Conservation (phyloP, 2,888 invertebrate genomes). For the Halocaridina rubra region DNA sequence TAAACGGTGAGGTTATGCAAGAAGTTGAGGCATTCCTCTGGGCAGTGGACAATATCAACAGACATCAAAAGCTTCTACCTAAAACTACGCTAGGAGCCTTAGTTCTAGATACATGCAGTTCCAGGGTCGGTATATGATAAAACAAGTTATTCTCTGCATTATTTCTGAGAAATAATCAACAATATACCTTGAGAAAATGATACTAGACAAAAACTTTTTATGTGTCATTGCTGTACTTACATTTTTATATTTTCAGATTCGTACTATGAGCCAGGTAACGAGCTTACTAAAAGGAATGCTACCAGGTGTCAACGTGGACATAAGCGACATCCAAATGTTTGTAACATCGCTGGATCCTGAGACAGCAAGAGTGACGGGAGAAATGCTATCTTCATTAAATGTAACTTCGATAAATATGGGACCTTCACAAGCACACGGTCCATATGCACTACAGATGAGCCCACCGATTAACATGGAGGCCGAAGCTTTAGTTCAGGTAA, state of each 20-base stretch:
- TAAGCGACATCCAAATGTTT: constrained; percentile 48
- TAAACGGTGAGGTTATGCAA: constrained; percentile 66
- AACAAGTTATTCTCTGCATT: too few species aligned
- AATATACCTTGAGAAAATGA: not conserved
- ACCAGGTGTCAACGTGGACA: constrained; percentile 42
- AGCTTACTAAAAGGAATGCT: constrained; percentile 48
- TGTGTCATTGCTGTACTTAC: too few species aligned
- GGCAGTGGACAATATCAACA: constrained; percentile 66
- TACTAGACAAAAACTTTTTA: too few species aligned
- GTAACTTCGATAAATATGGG: constrained; percentile 65
- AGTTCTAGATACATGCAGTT: constrained; percentile 60
- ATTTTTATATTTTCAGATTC: constrained; percentile 33
- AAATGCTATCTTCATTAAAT: constrained; percentile 64
- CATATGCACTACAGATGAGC: constrained; percentile 65
- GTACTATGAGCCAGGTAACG: constrained; percentile 59
- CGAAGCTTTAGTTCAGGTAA: constrained; percentile 67
- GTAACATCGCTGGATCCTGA: constrained; percentile 58
- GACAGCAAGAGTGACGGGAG: constrained; percentile 55
- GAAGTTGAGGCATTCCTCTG: constrained; percentile 69
- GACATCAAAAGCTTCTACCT: constrained; percentile 61
- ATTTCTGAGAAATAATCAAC: not conserved
- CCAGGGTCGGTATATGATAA: constrained; percentile 42
- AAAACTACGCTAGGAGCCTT: constrained; percentile 53
- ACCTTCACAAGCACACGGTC: constrained; percentile 60
- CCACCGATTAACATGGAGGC: constrained; percentile 65